Percentiles rank a stretch among this genome's conserved stretches.
phyloP scores from a whole-genome alignment of 2,797 vertebrate genomes.

The Melanotaenia maccullochi region DNA sequence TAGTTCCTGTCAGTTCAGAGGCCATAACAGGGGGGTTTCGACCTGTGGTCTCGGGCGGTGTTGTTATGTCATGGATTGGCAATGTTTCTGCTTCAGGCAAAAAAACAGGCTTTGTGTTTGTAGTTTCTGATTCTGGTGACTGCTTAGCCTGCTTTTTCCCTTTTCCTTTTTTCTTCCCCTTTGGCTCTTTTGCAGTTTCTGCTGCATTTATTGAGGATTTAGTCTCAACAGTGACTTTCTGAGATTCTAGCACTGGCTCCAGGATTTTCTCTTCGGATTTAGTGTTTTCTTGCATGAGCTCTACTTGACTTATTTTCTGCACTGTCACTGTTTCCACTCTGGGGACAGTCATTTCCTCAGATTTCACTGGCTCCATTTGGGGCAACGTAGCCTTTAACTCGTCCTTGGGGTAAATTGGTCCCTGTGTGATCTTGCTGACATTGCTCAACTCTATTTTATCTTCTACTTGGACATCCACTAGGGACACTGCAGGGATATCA shows the following conservation, averaged over 20 bases:
- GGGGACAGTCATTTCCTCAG: conserved; percentile 38
- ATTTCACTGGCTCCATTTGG: conserved; percentile 42
- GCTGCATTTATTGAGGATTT: conserved; percentile 42
- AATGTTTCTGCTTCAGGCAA: conserved; percentile 48
- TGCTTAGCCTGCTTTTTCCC: conserved; percentile 69
- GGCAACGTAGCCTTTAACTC: conserved; percentile 20
- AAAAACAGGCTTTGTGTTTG: conserved; percentile 45
- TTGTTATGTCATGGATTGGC: conserved; percentile 47
- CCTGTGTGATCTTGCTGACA: conserved; percentile 38
- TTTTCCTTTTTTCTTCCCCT: conserved; percentile 73
- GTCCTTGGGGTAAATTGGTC: conserved; percentile 21
- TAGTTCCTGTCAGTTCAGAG: conserved; percentile 50
- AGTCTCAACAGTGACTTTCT: conserved; percentile 36
- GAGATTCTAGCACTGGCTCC: conserved; percentile 29
- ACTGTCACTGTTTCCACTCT: conserved; percentile 62
- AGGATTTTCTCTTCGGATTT: conserved; percentile 46
- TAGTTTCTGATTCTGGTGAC: conserved; percentile 34
- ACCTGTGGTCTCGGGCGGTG: conserved; percentile 35
- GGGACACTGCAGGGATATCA: conserved; percentile 32
- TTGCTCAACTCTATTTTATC: conserved; percentile 38
- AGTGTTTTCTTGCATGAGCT: conserved; percentile 32
- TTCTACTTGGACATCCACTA: conserved; percentile 51
- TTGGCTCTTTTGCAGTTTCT: conserved; percentile 59
- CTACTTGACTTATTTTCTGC: conserved; percentile 53
- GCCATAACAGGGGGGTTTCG: conserved; percentile 45